phyloP scores from a whole-genome alignment of 2,797 vertebrate species.

The Crypturellus tataupa region DNA sequence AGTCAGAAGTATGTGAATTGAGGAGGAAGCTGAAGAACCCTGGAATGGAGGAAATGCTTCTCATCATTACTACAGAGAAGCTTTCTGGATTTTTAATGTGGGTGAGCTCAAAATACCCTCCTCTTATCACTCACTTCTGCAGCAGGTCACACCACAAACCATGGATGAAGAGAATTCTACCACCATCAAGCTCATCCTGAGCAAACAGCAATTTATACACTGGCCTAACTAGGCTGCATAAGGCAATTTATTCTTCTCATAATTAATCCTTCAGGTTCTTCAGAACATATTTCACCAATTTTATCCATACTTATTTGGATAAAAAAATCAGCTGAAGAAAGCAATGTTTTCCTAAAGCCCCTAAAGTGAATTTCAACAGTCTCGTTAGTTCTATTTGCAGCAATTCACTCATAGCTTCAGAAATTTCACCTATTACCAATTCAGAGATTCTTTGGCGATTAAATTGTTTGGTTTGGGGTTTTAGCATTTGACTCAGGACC shows the following conservation, averaged over 20 bases:
- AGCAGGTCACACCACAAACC: background rate
- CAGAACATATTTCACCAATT: background rate
- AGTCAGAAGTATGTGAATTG: background rate
- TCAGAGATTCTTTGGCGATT: background rate
- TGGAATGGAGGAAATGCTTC: background rate
- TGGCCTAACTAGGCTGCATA: background rate
- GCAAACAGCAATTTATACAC: background rate
- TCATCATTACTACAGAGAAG: background rate
- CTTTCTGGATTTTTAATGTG: background rate
- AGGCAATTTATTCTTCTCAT: background rate
- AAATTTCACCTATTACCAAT: background rate
- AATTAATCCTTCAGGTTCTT: background rate
- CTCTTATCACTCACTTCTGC: background rate
- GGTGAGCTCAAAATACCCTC: background rate
- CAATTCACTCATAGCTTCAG: background rate
- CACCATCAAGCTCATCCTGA: background rate
- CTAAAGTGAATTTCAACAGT: background rate
- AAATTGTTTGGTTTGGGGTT: background rate
- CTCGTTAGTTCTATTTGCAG: background rate
- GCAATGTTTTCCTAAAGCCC: background rate
- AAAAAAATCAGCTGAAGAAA: background rate
- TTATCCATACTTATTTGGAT: background rate
- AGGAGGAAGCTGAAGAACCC: background rate
- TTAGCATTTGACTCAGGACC: background rate
- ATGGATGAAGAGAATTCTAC: background rate